Evolutionary conservation across 1,140 invertebrate species (phyloP), one percentile per base, ranked within the genome.

Genomic region (Parasteatoda tepidariorum): DNA sequence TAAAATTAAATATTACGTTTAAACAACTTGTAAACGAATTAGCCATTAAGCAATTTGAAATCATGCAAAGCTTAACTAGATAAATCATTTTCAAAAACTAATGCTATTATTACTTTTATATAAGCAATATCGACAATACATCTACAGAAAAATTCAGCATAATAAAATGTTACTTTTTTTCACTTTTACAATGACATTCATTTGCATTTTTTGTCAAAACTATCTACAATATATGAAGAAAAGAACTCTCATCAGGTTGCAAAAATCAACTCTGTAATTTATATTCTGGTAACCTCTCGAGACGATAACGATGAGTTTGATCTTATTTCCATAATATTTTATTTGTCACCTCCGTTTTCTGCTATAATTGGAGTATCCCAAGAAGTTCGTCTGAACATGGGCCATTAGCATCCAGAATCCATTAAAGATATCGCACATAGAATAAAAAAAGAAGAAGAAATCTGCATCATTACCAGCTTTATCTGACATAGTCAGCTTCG

Each of bases 271-370:
- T 38, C 66, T 24, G 38, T 28, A 31, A n/a, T 22, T 41, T 68
- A 26, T 68, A 68, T 68, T 68, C 26, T 48, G 26, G 66, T 15
- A 24, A 48, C 66, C 34, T 26, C 33, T 24, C 22, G 24, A 24
- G 33, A 68, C 38, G 34, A 38, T 68, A 68, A 68, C 34, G 34
- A 38, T 34, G 6, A 28, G 66, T 11, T 34, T 22, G 24, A 68
- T 68, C 66, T 68, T 68, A 68, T 68, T 68, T 68, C 66, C 66
- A 68, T 68, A 68, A 68, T 68, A 68, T 68, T 68, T 68, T 68
- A 68, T 68, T 68, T 68, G 66, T 68, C 66, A 68, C 34, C n/a
- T 68, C 15, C 33, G 66, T 68, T 68, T 38, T 24, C 34, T 13
- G 66, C 9, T 68, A 68, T 68, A 68, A 68, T 68, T 68, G 66